Conservation (phyloP, 1,140 invertebrate genomes). For the Penaeus chinensis region DNA sequence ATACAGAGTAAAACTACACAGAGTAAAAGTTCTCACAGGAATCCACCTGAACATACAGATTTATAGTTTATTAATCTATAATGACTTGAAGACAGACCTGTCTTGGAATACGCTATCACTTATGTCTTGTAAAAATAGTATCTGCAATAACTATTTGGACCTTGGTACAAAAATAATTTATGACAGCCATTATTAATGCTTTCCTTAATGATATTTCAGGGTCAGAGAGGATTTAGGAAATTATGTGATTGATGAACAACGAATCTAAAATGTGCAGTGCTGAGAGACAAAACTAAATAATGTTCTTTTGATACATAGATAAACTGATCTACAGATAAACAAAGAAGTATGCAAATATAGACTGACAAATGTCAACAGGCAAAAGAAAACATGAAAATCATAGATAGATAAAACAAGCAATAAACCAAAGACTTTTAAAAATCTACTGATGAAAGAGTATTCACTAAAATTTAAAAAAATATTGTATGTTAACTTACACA, state of each 20-base stretch:
- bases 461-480: not conserved
- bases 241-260: not conserved
- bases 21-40: too few relatives aligned
- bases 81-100: too few relatives aligned
- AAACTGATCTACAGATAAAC: not conserved
- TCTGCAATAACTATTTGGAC: too few relatives aligned
- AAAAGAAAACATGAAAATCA: not conserved
- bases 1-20: not conserved
- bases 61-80: too few relatives aligned
- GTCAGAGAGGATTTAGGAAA: slow-evolving; percentile 15
- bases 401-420: not conserved
- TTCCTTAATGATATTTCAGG: slow-evolving; percentile 16
- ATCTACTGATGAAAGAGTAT: not conserved
- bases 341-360: too few relatives aligned
- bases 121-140: too few relatives aligned
- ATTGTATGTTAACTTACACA: slow-evolving; percentile 77
- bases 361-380: not conserved
- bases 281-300: not conserved
- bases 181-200: too few relatives aligned
- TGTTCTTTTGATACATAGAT: not conserved
- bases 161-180: too few relatives aligned
- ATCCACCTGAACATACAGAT: too few relatives aligned
- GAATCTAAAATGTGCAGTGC: slow-evolving; percentile 64
- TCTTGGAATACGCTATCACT: too few relatives aligned
- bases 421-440: not conserved